Conservation (phyloP, 2,888 invertebrate genomes). For the Synergus itoensis region DNA sequence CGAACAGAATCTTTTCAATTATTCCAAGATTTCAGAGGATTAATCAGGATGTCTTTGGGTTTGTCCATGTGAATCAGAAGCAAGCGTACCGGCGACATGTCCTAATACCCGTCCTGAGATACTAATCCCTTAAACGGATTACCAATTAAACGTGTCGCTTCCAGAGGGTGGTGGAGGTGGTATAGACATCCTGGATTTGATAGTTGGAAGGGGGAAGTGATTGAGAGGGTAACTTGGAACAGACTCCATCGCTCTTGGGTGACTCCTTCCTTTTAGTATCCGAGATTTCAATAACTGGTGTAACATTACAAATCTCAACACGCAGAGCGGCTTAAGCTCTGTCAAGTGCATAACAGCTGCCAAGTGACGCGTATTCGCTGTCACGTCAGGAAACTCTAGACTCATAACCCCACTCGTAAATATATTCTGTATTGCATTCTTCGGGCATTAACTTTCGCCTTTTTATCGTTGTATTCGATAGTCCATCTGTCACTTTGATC, state of each 20-base stretch:
- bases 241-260: conserved; percentile 25
- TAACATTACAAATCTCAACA: conserved; percentile 70
- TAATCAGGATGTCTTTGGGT: neutral
- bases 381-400: conserved; percentile 25
- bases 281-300: conserved; percentile 58
- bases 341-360: conserved; percentile 59
- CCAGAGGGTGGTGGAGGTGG: conserved; percentile 42
- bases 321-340: conserved; percentile 58
- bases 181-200: conserved; percentile 26
- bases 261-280: conserved; percentile 30
- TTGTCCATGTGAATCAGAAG: conserved; percentile 8
- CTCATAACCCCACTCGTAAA: conserved; percentile 17
- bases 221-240: conserved; percentile 29
- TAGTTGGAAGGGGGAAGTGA: conserved; percentile 31
- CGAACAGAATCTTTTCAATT: neutral
- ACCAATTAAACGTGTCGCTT: conserved; percentile 76
- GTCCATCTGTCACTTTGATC: conserved; percentile 21
- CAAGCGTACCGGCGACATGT: conserved; percentile 67
- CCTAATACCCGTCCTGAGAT: conserved; percentile 74
- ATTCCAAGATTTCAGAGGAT: neutral
- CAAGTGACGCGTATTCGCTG: conserved; percentile 64
- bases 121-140: conserved; percentile 78
- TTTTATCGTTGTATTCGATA: neutral
- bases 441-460: conserved; percentile 33
- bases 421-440: conserved; percentile 23